Base-by-base conservation (phyloP, 53 echinoderm and acorn worm genomes). In the Patiria pectinifera region DNA sequence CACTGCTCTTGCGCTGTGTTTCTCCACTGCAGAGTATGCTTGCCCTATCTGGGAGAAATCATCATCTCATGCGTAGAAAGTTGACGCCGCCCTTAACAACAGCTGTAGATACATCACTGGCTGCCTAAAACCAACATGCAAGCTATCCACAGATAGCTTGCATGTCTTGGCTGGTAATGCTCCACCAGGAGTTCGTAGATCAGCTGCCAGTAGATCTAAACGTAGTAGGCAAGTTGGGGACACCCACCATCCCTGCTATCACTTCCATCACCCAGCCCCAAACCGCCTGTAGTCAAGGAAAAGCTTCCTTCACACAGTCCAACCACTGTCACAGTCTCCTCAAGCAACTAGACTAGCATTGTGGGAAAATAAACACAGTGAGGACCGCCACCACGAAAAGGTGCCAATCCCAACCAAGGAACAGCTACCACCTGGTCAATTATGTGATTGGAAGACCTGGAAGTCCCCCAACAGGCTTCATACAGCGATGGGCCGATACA, bases 21-120 rank as follows among this genome's bases (percentile, higher is more conserved):
- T 35, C 35, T 35, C 35, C 35, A 35, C 35, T 85, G 93, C 72
- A 43, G 88, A 93, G 49, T 92, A 94, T 92, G 92, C 94, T 62
- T 92, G 91, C 45, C 86, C 94, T 7, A 87, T 86, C 24, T 92
- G 89, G 94, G 89, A 83, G 60, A 87, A 87, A 76, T 94, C 92
- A 24, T 43, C 82, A 47, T 87, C 87, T 62, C 92, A 11, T 80
- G 45, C 35, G 35, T 35, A 35, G 35, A 92, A 85, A 63, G 19
- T 94, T 22, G 87, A 92, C 45, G 19, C 92, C 2, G 70, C 83
- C 24, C 92, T 92, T 25, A 92, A 89, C 60, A 83, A 92, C 72
- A 49, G 59, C 46, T 91, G 70, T 76, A 69, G 92, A 49, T 35
- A 14, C 58, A 92, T 91, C 92, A 85, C 87, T 87, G 92, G 86